Evolutionary conservation across 2,797 vertebrate species (phyloP).

Genomic region (Chiloscyllium punctatum): DNA sequence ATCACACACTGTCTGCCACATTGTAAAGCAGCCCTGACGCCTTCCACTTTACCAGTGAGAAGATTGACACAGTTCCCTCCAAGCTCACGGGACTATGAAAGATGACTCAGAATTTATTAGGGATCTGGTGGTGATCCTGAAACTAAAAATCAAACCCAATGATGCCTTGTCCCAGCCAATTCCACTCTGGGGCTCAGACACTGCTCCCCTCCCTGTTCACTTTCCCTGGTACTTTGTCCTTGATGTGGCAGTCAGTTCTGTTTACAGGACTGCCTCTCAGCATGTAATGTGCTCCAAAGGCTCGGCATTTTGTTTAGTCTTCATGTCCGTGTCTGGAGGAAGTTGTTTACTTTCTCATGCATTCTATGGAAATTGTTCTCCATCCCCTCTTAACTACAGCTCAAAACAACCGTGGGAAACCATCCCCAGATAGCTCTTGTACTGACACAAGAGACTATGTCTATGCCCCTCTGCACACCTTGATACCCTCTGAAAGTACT

Average conservation of each 20-base stretch:
- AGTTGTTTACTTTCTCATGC: neutral
- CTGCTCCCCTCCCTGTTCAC: neutral
- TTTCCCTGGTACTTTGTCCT: neutral
- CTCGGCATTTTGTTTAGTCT: neutral
- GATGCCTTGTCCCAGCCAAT: neutral
- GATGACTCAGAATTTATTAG: neutral
- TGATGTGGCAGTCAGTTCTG: neutral
- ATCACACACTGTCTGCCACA: no score
- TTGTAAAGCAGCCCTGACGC: neutral
- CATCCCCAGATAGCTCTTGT: neutral
- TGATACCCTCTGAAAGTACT: neutral
- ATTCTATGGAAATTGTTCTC: neutral
- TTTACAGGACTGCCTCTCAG: neutral
- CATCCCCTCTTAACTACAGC: neutral
- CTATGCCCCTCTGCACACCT: neutral
- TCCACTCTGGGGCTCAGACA: neutral
- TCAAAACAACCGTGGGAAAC: neutral
- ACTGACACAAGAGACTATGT: neutral
- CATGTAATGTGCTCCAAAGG: neutral
- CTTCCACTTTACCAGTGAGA: neutral
- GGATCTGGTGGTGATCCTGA: neutral
- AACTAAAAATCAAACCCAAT: neutral
- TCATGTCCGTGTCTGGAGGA: neutral
- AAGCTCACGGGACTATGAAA: neutral
- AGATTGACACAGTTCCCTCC: neutral